Conservation (phyloP, 2,888 invertebrate species). For the Callimorpha dominula region DNA sequence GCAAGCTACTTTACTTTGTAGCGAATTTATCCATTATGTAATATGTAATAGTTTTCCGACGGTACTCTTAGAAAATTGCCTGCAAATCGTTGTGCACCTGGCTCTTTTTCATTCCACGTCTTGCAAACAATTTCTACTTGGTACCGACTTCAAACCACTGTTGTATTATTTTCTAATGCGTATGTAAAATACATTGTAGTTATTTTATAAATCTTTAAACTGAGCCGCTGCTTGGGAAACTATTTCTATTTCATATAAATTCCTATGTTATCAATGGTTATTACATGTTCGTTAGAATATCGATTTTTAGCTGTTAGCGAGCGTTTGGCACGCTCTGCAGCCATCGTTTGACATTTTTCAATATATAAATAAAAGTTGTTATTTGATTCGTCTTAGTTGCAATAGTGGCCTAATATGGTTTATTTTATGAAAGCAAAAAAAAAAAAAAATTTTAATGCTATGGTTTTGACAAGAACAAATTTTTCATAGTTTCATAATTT, state of each 20-base stretch:
- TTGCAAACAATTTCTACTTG: slow-evolving; percentile 41
- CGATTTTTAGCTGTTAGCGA: too few relatives aligned
- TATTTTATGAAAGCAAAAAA: too few relatives aligned
- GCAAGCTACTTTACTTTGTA: slow-evolving; percentile 30
- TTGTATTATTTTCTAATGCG: neutral
- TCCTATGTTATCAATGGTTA: too few relatives aligned
- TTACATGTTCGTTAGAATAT: too few relatives aligned
- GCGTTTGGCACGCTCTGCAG: too few relatives aligned
- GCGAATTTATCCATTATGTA: slow-evolving; percentile 51
- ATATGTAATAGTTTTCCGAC: slow-evolving; percentile 53
- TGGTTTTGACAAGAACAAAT: neutral
- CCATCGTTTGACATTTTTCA: neutral
- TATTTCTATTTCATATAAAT: too few relatives aligned
- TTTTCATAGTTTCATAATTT: too few relatives aligned
- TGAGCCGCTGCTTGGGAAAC: too few relatives aligned
- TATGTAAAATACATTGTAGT: neutral
- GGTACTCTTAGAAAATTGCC: slow-evolving; percentile 60
- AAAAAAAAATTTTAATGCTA: neutral
- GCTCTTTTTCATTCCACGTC: slow-evolving; percentile 54
- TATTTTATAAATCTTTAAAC: neutral
- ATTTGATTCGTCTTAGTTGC: neutral
- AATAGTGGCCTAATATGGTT: neutral
- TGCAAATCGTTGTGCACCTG: slow-evolving; percentile 59
- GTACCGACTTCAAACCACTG: slow-evolving; percentile 1
- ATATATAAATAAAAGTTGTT: neutral